Percentiles rank a stretch among this genome's conserved stretches.
Conservation (phyloP, 2,113 vertebrate species). For the Cephalophus harveyi region DNA sequence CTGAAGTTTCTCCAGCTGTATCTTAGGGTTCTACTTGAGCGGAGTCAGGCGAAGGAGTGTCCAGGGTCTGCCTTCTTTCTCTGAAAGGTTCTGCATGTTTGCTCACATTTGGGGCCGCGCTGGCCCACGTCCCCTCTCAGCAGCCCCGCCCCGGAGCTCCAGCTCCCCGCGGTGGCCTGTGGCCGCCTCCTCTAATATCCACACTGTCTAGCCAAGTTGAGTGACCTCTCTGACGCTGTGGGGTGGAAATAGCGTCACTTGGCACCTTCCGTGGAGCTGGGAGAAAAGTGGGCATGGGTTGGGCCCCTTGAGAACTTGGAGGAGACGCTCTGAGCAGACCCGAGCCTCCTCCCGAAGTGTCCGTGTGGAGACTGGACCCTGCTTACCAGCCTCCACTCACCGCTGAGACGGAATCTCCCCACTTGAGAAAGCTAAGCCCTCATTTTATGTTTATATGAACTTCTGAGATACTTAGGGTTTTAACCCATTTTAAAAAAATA, state of each 20-base stretch:
- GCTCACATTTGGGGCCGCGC: accelerated
- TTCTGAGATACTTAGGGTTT: neutral
- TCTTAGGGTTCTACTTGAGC: accelerated
- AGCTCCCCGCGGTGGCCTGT: neutral
- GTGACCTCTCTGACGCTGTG: neutral
- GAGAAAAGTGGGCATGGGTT: neutral
- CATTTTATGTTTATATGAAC: neutral
- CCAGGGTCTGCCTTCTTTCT: neutral
- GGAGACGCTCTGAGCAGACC: neutral
- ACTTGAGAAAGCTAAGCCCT: neutral
- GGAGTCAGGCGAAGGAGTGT: neutral
- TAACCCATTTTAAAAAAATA: neutral
- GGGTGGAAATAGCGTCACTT: neutral
- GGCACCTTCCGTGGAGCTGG: neutral
- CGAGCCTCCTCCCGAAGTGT: neutral
- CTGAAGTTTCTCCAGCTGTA: neutral
- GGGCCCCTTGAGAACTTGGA: neutral
- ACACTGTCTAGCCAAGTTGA: neutral
- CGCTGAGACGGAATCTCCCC: neutral
- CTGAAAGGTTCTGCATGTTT: neutral
- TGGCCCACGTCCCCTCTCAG: neutral
- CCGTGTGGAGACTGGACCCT: neutral
- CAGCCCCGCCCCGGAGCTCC: neutral
- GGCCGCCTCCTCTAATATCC: neutral
- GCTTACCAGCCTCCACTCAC: neutral